These are phyloP conservation scores for Epinephelus coioides DNA, from an alignment of 2,797 vertebrate species.

Conservation along the genomic window DNA sequence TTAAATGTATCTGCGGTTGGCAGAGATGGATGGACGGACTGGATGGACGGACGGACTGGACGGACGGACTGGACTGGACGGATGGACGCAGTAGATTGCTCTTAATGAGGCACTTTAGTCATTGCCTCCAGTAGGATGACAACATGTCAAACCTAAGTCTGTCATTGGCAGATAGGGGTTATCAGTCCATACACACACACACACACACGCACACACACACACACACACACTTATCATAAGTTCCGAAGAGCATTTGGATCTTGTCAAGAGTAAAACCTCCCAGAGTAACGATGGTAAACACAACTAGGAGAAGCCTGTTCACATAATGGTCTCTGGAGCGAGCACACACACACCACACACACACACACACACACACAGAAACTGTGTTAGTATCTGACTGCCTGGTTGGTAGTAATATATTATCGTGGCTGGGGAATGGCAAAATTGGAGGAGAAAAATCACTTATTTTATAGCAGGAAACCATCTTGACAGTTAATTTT, in stretches of 20 bases:
- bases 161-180: constrained; percentile 43
- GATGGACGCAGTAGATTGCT: constrained; percentile 29
- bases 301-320: constrained; percentile 55
- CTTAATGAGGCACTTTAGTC: constrained; percentile 55
- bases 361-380: not conserved
- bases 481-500: constrained; percentile 48
- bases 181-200: not conserved
- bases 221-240: constrained; percentile 22
- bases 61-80: constrained; percentile 13
- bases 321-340: constrained; percentile 45
- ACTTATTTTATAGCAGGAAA: constrained; percentile 35
- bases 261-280: constrained; percentile 54
- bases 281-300: constrained; percentile 62
- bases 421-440: constrained; percentile 23
- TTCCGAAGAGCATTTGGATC: constrained; percentile 35
- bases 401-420: constrained; percentile 51
- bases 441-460: constrained; percentile 45
- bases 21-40: not conserved
- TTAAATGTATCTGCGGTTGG: too few relatives aligned
- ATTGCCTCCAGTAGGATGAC: constrained; percentile 35
- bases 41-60: not conserved
- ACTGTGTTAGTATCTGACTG: constrained; percentile 25
- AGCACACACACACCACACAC: not conserved
- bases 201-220: not conserved
- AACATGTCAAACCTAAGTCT: constrained; percentile 52